These are phyloP conservation scores for Unio delphinus DNA, from an alignment of 2,888 invertebrate species.

Conservation along the genomic window DNA sequence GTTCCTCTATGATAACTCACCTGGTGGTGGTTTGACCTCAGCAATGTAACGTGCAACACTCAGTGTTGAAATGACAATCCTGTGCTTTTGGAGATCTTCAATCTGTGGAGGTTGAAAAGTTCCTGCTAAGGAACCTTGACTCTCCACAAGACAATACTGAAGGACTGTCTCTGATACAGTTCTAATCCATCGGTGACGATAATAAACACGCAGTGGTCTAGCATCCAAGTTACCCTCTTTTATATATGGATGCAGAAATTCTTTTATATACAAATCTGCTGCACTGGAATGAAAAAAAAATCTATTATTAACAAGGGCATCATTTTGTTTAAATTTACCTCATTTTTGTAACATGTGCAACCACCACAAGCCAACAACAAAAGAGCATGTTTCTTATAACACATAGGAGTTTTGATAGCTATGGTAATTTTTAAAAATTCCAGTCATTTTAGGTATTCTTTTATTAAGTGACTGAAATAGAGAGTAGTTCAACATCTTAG, in stretches of 20 bases:
- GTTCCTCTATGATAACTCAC: slow-evolving; percentile 57
- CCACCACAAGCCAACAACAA: too few relatives aligned
- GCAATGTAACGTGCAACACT: slow-evolving; percentile 84
- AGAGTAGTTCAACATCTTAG: too few relatives aligned
- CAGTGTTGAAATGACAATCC: slow-evolving; percentile 85
- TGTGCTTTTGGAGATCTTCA: slow-evolving; percentile 81
- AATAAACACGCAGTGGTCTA: slow-evolving; percentile 84
- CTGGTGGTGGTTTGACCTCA: slow-evolving; percentile 79
- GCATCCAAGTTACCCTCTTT: slow-evolving; percentile 79
- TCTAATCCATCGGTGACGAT: slow-evolving; percentile 84
- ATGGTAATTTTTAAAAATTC: too few relatives aligned
- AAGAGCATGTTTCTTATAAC: too few relatives aligned
- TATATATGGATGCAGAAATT: slow-evolving; percentile 85
- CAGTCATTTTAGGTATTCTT: too few relatives aligned
- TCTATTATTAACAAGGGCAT: not conserved
- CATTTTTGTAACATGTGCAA: not conserved
- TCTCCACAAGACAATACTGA: slow-evolving; percentile 82
- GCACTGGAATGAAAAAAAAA: slow-evolving; percentile 74
- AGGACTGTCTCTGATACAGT: slow-evolving; percentile 82
- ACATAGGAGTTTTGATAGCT: too few relatives aligned
- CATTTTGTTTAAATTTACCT: not conserved
- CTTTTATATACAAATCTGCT: slow-evolving; percentile 87
- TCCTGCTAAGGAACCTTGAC: slow-evolving; percentile 40
- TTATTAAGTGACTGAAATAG: too few relatives aligned
- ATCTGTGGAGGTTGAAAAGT: slow-evolving; percentile 77